A percentile compares a stretch with the other conserved stretches of the same genome.
These are phyloP conservation scores for Rousettus madagascariensis DNA, from an alignment of 2,797 vertebrate genomes.

Conservation along the genomic window DNA sequence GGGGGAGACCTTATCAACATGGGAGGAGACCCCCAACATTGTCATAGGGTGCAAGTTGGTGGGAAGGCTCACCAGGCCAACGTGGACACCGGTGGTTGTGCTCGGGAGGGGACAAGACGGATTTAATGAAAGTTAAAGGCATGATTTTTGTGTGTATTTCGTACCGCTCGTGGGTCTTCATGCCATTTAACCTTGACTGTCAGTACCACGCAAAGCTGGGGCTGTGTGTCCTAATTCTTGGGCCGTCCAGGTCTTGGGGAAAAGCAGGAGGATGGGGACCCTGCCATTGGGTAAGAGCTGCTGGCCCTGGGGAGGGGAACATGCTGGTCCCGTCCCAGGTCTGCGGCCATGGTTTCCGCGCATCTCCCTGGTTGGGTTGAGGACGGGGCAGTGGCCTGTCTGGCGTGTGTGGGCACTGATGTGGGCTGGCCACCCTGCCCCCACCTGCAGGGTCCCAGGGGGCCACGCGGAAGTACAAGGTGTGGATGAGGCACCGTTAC, in stretches of 20 bases:
- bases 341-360: not conserved
- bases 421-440: not conserved
- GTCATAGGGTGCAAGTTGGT: rapidly evolving
- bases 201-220: rapidly evolving
- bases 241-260: not conserved
- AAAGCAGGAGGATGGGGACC: too few species aligned
- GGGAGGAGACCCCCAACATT: not conserved
- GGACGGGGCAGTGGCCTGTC: not conserved
- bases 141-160: rapidly evolving
- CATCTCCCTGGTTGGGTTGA: rapidly evolving
- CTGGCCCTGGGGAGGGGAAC: not conserved
- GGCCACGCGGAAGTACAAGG: constrained; percentile 89
- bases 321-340: not conserved
- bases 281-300: rapidly evolving
- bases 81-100: too few species aligned
- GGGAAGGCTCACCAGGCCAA: not conserved
- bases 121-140: rapidly evolving
- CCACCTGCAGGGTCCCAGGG: constrained; percentile 65
- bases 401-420: not conserved
- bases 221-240: rapidly evolving
- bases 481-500: constrained; percentile 96
- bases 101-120: too few species aligned
- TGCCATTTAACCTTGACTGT: rapidly evolving
- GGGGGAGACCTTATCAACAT: not conserved
- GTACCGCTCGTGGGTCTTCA: rapidly evolving